Conservation (phyloP, 2,888 invertebrate species). For the Pteria penguin region DNA sequence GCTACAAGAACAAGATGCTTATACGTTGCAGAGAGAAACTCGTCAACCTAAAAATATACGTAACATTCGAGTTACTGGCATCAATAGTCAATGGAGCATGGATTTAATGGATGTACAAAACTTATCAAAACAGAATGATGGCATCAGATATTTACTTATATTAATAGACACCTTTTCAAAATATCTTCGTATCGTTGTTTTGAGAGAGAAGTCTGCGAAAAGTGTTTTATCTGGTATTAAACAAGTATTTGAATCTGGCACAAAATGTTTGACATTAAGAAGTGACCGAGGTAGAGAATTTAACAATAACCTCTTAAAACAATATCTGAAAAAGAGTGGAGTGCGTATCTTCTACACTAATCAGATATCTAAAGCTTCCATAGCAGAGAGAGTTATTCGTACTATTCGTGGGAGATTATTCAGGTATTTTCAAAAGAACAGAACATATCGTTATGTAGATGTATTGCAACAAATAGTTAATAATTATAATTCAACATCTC, state of each 20-base stretch:
- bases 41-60: background rate
- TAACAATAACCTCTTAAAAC: constrained; percentile 23
- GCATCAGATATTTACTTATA: constrained; percentile 32
- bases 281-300: constrained; percentile 39
- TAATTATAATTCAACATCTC: constrained; percentile 5
- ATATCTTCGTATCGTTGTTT: constrained; percentile 30
- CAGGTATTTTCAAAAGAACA: constrained; percentile 18
- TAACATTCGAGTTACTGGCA: constrained; percentile 24
- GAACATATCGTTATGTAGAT: constrained; percentile 9
- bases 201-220: constrained; percentile 33
- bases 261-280: background rate
- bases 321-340: constrained; percentile 5
- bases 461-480: background rate
- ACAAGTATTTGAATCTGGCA: background rate
- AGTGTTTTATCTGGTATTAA: constrained; percentile 29
- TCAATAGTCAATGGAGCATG: constrained; percentile 35
- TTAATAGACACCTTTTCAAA: constrained; percentile 43
- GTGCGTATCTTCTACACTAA: constrained; percentile 3
- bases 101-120: constrained; percentile 45
- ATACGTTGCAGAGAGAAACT: constrained; percentile 37
- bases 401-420: constrained; percentile 20
- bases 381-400: constrained; percentile 23
- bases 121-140: constrained; percentile 40
- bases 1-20: constrained; percentile 39
- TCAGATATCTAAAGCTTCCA: constrained; percentile 17